Evolutionary conservation across 2,113 vertebrate species (phyloP), one percentile per base, ranked within the genome.

Genomic region (Urocolius indicus): DNA sequence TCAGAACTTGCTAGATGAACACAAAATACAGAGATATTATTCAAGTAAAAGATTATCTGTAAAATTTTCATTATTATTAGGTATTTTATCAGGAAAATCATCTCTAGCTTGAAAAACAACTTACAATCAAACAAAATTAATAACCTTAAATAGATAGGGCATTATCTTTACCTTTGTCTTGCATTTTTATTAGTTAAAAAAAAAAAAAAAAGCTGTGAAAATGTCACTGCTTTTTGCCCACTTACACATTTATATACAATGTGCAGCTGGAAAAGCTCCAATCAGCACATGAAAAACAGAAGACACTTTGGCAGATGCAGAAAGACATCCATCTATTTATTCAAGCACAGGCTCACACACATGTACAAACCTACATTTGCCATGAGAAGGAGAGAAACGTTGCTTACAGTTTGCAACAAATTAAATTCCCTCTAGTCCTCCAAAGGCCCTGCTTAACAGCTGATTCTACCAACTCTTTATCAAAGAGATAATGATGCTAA

Each of bases 331-430:
- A 10, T 14, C 30, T 27, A 5, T 21, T 15, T 24, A 22, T n/a
- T 41, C 24, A 72, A 2, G 0, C 7, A 9, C 13, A 5, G 10
- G 12, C 29, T 81, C 22, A 67, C 13, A 51, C 9, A 57, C 4
- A 54, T 0, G 0, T 16, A 71, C 11, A 36, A 77, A 6, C 5
- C 9, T 7, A 27, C 43, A 82, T 91, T 78, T 79, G 23, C 36
- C 24, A 5, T 9, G 4, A 69, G 8, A 41, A 38, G 58, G 30
- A 55, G 6, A 81, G 36, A 77, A 74, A 54, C 0, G 0, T 30
- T 58, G 15, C 30, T 63, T 43, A 48, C 4, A 17, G 14, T 26
- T 9, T 67, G 17, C 24, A 45, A 46, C 12, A 48, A 82, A 78
- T 32, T 22, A 61, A 69, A 34, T 19, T 54, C 82, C 65, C 16